A percentile compares a stretch with the other conserved stretches of the same genome.
phyloP scores from a whole-genome alignment of 92 coral and sea anemone genomes.

The Diadumene lineata region DNA sequence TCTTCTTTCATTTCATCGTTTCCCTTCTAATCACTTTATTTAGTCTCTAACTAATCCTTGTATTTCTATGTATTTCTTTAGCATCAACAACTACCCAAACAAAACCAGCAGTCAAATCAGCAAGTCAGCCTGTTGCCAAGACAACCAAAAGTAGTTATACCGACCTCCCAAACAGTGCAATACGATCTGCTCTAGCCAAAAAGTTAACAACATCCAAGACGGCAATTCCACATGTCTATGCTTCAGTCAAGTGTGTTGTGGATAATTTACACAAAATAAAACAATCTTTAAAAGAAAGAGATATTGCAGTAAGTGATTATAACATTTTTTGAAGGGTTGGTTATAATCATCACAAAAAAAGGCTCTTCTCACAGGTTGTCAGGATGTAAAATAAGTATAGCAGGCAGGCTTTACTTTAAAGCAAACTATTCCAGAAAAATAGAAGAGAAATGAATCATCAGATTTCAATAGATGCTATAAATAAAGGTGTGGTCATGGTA shows the following conservation, averaged over 20 bases:
- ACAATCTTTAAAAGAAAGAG: constrained; percentile 53
- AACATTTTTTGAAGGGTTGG: background rate
- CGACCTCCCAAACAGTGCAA: constrained; percentile 65
- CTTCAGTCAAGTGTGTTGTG: constrained; percentile 72
- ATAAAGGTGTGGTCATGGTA: too few relatives aligned
- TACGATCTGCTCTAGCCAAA: constrained; percentile 84
- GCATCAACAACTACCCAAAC: background rate
- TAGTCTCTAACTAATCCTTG: background rate
- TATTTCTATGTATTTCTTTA: background rate
- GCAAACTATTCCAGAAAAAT: too few relatives aligned
- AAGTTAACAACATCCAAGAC: constrained; percentile 83
- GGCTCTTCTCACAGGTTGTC: too few relatives aligned
- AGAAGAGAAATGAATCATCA: too few relatives aligned
- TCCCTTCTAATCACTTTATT: background rate
- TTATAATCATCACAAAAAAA: too few relatives aligned
- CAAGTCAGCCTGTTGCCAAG: constrained; percentile 7
- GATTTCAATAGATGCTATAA: too few relatives aligned
- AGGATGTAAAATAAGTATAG: too few relatives aligned
- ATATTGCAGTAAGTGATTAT: constrained; percentile 27
- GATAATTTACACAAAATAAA: constrained; percentile 57
- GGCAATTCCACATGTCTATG: constrained; percentile 86
- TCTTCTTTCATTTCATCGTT: background rate
- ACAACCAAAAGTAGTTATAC: constrained; percentile 30
- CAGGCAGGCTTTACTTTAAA: too few relatives aligned
- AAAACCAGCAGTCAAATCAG: constrained; percentile 1